These are phyloP conservation scores for Halcyon chelicuti DNA, from an alignment of 2,797 vertebrate genomes.

Conservation along the genomic window DNA sequence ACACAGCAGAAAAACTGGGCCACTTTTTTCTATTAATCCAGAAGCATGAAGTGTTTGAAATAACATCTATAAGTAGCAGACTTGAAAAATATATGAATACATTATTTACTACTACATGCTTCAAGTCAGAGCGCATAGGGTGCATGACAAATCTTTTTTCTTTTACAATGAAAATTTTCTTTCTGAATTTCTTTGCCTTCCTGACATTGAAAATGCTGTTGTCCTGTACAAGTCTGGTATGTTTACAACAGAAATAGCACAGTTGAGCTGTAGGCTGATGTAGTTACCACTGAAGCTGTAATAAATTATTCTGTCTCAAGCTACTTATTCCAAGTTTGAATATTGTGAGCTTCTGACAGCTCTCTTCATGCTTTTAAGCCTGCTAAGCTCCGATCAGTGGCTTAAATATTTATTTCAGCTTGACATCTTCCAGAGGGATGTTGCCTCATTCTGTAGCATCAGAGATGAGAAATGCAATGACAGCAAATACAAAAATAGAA, in stretches of 20 bases:
- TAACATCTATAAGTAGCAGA: neutral
- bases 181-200: too few species aligned
- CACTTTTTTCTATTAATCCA: neutral
- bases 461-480: conserved; percentile 35
- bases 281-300: neutral
- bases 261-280: neutral
- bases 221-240: neutral
- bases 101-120: neutral
- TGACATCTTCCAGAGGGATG: conserved; percentile 20
- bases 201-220: neutral
- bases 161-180: too few species aligned
- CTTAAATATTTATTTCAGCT: conserved; percentile 62
- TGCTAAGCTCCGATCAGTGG: neutral
- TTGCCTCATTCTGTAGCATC: neutral
- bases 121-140: neutral
- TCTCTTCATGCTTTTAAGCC: conserved; percentile 28
- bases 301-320: conserved; percentile 33
- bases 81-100: neutral
- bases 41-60: neutral
- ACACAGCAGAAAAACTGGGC: neutral
- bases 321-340: conserved; percentile 34
- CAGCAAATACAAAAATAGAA: conserved; percentile 41
- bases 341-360: conserved; percentile 36
- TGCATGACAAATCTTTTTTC: neutral
- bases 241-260: neutral